Evolutionary conservation across 2,888 invertebrate genomes (phyloP), one percentile per base, ranked within the genome.

Genomic region (Agriopis leucophaearia): DNA sequence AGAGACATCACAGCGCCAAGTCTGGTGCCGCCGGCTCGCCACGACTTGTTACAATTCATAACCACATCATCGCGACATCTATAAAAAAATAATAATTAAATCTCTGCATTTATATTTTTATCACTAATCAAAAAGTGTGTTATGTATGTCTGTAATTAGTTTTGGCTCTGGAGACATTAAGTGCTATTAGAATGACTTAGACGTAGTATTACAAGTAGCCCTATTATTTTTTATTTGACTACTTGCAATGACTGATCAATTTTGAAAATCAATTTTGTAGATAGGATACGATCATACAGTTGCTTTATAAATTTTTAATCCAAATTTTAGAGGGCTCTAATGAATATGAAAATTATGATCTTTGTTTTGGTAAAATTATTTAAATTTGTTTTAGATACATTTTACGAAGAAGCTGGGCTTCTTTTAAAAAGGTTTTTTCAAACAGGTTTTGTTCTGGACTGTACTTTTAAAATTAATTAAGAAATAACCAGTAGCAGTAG

Each of bases 1-100:
- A 82, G 68, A 61, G 70, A 81, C 85, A 88, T 88, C 85, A 70
- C 74, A 68, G 57, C 45, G 59, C 62, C 3, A 27, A 10, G 15
- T 18, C n/a, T 18, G 48, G 10, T 35, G 12, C 12, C 51, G 12
- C 12, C 47, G 35, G 40, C n/a, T 58, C 60, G 63, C 47, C 55
- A 16, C 55, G 65, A 47, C 48, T 27, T 12, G 44, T 45, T 18
- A 18, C 38, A 10, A n/a, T 47, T 52, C 1, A 13, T 40, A 42
- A 36, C 42, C 36, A 7, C n/a, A 13, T 10, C 12, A 15, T 44
- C 52, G 54, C 16, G 38, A 10, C 47, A 16, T 27, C 6, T 15
- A 0, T 12, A n/a, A 38, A 16, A 35, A 8, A 42, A 16, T 36
- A 13, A 57, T 56, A 10, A 51, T 51, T 10, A 47, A 52, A 44